phyloP scores from a whole-genome alignment of 2,113 vertebrate genomes.

The Malurus elegans region DNA sequence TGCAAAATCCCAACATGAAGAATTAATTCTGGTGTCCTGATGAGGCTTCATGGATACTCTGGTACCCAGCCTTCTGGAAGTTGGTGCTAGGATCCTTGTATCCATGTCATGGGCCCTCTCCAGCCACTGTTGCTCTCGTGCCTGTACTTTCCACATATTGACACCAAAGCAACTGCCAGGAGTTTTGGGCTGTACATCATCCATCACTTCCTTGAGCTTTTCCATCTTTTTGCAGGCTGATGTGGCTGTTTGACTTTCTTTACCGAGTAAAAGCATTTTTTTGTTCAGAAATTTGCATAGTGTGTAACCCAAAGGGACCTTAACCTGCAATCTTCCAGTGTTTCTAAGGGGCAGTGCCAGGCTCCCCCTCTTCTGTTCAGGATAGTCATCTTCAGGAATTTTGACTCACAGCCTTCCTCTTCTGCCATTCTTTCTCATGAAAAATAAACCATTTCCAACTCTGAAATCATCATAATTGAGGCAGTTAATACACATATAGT shows the following conservation, averaged over 20 bases:
- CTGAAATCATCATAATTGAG: background rate
- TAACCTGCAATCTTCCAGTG: rapidly evolving
- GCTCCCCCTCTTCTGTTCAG: rapidly evolving
- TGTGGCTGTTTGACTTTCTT: background rate
- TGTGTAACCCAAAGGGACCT: rapidly evolving
- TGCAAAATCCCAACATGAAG: background rate
- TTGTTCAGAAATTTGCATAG: background rate
- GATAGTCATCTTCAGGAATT: rapidly evolving
- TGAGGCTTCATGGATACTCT: background rate
- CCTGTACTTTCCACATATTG: rapidly evolving
- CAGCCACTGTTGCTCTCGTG: background rate
- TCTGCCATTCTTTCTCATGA: background rate
- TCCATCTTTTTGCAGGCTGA: background rate
- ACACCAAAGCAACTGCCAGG: background rate
- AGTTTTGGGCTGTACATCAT: background rate
- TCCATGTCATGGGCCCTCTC: rapidly evolving
- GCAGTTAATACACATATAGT: background rate
- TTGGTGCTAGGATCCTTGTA: rapidly evolving
- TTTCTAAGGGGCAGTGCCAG: background rate
- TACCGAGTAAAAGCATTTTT: rapidly evolving
- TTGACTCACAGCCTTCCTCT: background rate
- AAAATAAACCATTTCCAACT: background rate
- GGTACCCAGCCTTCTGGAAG: rapidly evolving
- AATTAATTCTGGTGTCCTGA: rapidly evolving
- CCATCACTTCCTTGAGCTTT: background rate